These are phyloP conservation scores for Phymanthus crucifer DNA, from an alignment of 92 coral and sea anemone genomes.

Conservation along the genomic window DNA sequence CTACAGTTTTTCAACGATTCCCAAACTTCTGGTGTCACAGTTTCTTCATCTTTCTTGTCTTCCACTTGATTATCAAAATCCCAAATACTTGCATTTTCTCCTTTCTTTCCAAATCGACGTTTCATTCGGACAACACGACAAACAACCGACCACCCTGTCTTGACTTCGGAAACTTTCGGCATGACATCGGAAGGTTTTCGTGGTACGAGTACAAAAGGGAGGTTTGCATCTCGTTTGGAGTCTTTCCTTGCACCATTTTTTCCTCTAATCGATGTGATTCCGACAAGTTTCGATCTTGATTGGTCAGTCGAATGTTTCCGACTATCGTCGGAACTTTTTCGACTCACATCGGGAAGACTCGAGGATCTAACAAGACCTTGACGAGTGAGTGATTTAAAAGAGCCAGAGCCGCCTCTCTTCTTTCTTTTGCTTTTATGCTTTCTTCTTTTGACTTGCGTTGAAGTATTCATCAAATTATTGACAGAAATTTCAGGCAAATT, in stretches of 20 bases:
- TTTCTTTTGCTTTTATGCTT: conserved; percentile 3
- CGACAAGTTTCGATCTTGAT: not conserved
- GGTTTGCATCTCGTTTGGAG: not conserved
- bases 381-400: not conserved
- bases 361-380: conserved; percentile 13
- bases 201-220: conserved; percentile 22
- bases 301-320: not conserved
- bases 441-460: not conserved
- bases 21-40: conserved; percentile 22
- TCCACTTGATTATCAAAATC: not conserved
- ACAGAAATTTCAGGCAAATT: conserved; percentile 24
- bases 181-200: conserved; percentile 12
- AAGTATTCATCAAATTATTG: not conserved
- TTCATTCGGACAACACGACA: conserved; percentile 37
- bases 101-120: conserved; percentile 8
- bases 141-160: conserved; percentile 38
- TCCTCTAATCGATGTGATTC: not conserved
- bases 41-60: not conserved
- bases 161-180: conserved; percentile 27
- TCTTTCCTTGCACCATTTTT: not conserved
- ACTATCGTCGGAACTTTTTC: conserved; percentile 12
- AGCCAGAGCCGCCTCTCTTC: not conserved
- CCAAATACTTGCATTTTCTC: not conserved
- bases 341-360: conserved; percentile 43
- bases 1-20: conserved; percentile 35